Evolutionary conservation across 2,113 vertebrate species (phyloP).

Genomic region (Psammodynastes pulverulentus): DNA sequence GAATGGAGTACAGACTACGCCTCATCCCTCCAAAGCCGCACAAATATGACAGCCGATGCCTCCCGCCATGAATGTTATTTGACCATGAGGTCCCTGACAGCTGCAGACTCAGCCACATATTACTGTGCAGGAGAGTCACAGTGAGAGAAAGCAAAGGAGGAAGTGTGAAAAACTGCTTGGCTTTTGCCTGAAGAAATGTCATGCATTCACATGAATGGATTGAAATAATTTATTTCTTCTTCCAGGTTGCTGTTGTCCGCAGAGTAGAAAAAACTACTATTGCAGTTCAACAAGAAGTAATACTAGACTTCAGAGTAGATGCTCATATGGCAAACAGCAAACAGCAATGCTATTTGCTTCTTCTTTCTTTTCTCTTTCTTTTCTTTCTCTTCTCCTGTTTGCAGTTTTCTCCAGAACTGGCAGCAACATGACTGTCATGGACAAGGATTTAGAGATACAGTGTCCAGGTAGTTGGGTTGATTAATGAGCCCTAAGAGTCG

Average conservation of each 20-base stretch:
- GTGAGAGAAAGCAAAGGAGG: not conserved
- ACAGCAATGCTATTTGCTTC: too few species aligned
- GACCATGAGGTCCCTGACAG: not conserved
- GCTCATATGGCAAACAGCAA: too few species aligned
- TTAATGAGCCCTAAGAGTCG: too few species aligned
- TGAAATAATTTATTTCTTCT: not conserved
- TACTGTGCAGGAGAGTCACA: not conserved
- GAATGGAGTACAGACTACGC: not conserved
- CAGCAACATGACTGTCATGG: too few species aligned
- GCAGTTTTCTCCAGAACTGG: too few species aligned
- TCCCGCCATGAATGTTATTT: not conserved
- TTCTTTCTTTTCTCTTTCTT: too few species aligned
- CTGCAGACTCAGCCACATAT: not conserved
- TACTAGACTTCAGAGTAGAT: not conserved
- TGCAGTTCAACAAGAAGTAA: not conserved
- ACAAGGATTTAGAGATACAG: not conserved
- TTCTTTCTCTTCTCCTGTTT: too few species aligned
- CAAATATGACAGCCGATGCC: not conserved
- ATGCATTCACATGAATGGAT: not conserved
- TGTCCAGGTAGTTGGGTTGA: not conserved
- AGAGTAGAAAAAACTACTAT: not conserved
- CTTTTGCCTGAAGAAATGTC: too few species aligned
- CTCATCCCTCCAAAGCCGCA: not conserved
- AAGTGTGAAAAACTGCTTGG: not conserved
- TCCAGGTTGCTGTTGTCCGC: fast-evolving